phyloP scores from a whole-genome alignment of 2,888 invertebrate species.

The Nebria brevicollis region DNA sequence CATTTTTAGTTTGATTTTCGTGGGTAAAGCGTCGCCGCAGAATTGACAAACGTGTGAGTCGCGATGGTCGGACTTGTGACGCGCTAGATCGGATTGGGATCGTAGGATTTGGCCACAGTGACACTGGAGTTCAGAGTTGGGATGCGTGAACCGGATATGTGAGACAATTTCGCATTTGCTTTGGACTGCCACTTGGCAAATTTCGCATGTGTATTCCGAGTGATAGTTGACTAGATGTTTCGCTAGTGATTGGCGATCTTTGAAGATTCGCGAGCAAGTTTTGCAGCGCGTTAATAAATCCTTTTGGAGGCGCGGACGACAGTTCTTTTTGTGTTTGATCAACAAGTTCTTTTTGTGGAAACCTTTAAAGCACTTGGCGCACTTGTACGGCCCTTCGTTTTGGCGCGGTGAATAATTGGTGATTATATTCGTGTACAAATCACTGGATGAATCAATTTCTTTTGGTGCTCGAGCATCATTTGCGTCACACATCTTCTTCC shows the following conservation, averaged over 20 bases:
- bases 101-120: slow-evolving; percentile 68
- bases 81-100: slow-evolving; percentile 64
- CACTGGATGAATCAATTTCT: slow-evolving; percentile 60
- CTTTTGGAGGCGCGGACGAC: slow-evolving; percentile 63
- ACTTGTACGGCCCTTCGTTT: slow-evolving; percentile 65
- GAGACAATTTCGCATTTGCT: slow-evolving; percentile 69
- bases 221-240: slow-evolving; percentile 68
- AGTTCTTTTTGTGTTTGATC: slow-evolving; percentile 70
- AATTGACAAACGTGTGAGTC: slow-evolving; percentile 68
- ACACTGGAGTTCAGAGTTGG: slow-evolving; percentile 64
- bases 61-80: slow-evolving; percentile 66
- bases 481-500: slow-evolving; percentile 18
- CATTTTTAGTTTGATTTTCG: slow-evolving; percentile 69
- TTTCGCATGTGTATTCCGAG: slow-evolving; percentile 66
- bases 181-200: slow-evolving; percentile 66
- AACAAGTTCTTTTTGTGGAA: slow-evolving; percentile 68
- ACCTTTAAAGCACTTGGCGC: slow-evolving; percentile 67
- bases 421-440: slow-evolving; percentile 62
- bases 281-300: slow-evolving; percentile 68
- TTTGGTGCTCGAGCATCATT: slow-evolving; percentile 56
- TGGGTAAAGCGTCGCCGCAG: slow-evolving; percentile 68
- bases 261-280: slow-evolving; percentile 68
- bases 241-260: slow-evolving; percentile 66
- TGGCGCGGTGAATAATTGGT: slow-evolving; percentile 62
- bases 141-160: slow-evolving; percentile 68